Percentiles rank a stretch among this genome's conserved stretches.
phyloP scores from a whole-genome alignment of 2,797 vertebrate genomes.

The Limnodromus scolopaceus region DNA sequence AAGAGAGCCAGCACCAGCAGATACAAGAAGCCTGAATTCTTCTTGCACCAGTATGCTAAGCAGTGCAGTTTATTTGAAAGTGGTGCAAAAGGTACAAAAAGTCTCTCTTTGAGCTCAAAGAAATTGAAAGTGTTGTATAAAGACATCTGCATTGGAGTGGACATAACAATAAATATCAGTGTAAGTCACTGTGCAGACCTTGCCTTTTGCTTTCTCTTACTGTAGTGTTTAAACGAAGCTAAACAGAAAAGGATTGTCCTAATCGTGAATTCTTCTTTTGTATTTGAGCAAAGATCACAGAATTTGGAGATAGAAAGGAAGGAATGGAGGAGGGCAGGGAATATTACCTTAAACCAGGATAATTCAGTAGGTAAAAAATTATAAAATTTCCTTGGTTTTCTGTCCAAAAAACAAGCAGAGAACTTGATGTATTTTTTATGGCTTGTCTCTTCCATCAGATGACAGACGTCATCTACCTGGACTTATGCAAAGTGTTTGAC shows the following conservation, averaged over 20 bases:
- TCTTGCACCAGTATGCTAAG: neutral
- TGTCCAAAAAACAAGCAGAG: neutral
- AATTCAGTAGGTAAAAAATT: neutral
- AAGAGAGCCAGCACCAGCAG: neutral
- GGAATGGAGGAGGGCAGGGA: neutral
- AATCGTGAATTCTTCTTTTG: neutral
- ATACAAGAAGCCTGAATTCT: neutral
- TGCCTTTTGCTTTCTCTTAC: neutral
- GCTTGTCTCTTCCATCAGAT: neutral
- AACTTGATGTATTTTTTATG: neutral
- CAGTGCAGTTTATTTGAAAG: neutral
- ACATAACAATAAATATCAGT: neutral
- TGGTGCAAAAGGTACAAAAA: neutral
- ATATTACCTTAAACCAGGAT: neutral
- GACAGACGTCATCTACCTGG: too few relatives aligned
- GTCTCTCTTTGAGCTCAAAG: neutral
- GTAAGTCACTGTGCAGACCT: neutral
- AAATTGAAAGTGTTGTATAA: neutral
- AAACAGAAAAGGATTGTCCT: neutral
- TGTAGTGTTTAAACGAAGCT: neutral
- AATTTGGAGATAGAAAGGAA: neutral
- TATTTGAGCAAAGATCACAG: neutral
- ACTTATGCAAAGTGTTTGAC: too few relatives aligned
- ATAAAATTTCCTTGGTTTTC: neutral
- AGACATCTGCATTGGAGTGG: accelerated